Percentiles rank a stretch among this genome's conserved stretches.
phyloP scores from a whole-genome alignment of 2,888 invertebrate species.

The Cryptosula pallasiana region DNA sequence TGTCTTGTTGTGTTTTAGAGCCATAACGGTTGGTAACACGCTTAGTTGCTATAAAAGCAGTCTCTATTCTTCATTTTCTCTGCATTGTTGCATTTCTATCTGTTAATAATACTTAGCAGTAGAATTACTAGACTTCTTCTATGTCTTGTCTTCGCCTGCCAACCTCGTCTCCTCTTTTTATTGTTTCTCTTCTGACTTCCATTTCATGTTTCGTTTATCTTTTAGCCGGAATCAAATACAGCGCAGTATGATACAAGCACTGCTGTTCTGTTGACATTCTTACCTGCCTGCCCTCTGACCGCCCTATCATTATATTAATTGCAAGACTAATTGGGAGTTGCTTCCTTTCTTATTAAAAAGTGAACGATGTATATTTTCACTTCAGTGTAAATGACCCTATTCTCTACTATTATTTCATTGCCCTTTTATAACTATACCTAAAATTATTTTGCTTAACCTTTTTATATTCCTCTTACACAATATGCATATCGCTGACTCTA shows the following conservation, averaged over 20 bases:
- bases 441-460: not conserved
- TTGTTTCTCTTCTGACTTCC: not conserved
- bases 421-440: not conserved
- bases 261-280: not conserved
- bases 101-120: not conserved
- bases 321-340: not conserved
- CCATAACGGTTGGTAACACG: not conserved
- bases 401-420: too few species aligned
- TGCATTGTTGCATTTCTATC: not conserved
- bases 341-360: not conserved
- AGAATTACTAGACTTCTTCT: not conserved
- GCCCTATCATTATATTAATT: not conserved
- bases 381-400: not conserved
- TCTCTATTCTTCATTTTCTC: not conserved
- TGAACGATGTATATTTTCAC: not conserved
- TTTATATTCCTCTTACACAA: not conserved
- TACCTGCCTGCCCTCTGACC: not conserved
- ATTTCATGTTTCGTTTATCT: not conserved
- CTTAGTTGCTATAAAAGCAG: not conserved
- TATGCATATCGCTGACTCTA: too few species aligned
- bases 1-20: too few species aligned
- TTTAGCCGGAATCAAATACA: slow-evolving; percentile 23
- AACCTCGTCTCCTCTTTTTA: not conserved
- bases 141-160: not conserved
- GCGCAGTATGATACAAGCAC: not conserved